phyloP scores from a whole-genome alignment of 2,797 vertebrate genomes.

The Malacoraja senta region DNA sequence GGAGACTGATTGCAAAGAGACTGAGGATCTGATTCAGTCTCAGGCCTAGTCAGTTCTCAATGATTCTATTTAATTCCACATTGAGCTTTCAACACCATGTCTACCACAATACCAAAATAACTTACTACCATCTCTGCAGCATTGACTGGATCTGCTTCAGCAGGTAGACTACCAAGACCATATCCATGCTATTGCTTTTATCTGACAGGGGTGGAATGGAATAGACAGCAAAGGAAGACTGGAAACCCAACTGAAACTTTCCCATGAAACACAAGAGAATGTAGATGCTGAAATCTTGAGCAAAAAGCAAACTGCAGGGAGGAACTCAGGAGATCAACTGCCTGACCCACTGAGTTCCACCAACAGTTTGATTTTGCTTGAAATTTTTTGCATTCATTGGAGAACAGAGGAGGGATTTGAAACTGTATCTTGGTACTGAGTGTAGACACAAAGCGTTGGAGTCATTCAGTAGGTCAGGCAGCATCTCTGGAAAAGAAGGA shows the following conservation, averaged over 20 bases:
- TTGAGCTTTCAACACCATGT: not conserved
- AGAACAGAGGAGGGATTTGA: not conserved
- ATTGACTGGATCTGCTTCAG: not conserved
- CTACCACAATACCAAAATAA: not conserved
- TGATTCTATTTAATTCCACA: not conserved
- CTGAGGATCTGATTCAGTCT: not conserved
- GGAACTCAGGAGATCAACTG: no score
- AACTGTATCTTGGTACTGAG: not conserved
- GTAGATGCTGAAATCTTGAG: no score
- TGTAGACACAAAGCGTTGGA: no score
- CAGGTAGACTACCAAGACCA: no score
- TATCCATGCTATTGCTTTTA: no score
- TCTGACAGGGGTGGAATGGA: not conserved
- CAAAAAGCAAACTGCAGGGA: no score
- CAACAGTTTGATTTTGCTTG: no score
- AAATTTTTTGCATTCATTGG: no score
- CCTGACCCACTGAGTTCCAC: no score
- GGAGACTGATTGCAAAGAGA: not conserved
- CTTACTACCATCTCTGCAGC: not conserved
- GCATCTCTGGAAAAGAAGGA: no score
- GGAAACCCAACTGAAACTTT: not conserved
- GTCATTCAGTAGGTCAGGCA: no score
- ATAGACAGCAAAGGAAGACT: not conserved
- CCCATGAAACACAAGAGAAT: no score
- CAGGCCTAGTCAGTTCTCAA: not conserved